These are phyloP conservation scores for Phenganax marumi DNA, from an alignment of 92 coral and sea anemone species.

Conservation along the genomic window DNA sequence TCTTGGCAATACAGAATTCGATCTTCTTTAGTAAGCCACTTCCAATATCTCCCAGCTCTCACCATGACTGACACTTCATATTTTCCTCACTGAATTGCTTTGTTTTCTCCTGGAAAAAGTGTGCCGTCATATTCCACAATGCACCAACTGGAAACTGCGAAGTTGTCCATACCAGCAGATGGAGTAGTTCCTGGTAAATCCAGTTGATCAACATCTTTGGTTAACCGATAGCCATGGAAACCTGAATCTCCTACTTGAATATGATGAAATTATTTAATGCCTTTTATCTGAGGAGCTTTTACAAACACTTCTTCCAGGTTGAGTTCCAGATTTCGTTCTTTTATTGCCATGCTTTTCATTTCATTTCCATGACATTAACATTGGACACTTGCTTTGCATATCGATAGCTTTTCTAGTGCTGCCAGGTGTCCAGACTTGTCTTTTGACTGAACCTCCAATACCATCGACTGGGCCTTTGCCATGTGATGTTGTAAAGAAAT, in stretches of 20 bases:
- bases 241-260: conserved; percentile 13
- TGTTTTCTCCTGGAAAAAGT: not conserved
- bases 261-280: not conserved
- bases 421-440: no score
- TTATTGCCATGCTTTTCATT: not conserved
- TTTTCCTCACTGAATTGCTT: not conserved
- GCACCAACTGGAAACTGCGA: not conserved
- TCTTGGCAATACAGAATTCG: not conserved
- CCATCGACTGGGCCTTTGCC: no score
- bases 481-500: conserved; percentile 29
- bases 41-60: not conserved
- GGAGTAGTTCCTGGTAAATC: not conserved
- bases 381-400: no score
- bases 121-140: not conserved
- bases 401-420: no score
- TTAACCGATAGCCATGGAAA: not conserved
- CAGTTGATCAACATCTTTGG: not conserved
- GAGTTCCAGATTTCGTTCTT: conserved; percentile 3
- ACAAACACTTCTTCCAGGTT: conserved; percentile 17
- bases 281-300: not conserved
- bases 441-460: no score
- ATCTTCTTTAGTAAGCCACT: not conserved
- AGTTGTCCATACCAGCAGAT: not conserved
- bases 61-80: conserved; percentile 6
- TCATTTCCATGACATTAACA: not conserved